These are phyloP conservation scores for Macrostomum lignano DNA, from an alignment of 1,140 invertebrate species.

Conservation along the genomic window DNA sequence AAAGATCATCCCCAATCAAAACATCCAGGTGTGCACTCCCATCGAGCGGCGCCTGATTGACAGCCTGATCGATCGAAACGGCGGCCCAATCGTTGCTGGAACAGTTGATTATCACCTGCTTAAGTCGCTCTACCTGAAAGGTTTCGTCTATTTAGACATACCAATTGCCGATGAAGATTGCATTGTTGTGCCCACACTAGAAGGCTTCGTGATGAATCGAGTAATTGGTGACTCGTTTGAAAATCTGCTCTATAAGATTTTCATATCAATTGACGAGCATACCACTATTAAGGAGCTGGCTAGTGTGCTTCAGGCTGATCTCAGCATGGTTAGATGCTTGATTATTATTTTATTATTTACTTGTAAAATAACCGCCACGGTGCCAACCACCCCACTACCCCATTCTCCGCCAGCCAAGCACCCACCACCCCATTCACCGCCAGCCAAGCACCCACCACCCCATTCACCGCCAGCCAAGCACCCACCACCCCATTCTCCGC, in stretches of 20 bases:
- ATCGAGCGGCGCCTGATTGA: conserved; percentile 51
- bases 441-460: too few species aligned
- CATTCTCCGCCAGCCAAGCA: too few species aligned
- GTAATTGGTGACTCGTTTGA: conserved; percentile 79
- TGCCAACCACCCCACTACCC: too few species aligned
- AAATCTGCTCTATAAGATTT: conserved; percentile 76
- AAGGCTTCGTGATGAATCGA: conserved; percentile 87
- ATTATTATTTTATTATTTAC: too few species aligned
- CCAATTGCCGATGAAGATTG: conserved; percentile 55
- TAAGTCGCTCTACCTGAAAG: conserved; percentile 38
- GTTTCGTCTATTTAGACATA: conserved; percentile 64
- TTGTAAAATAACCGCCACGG: too few species aligned
- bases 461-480: too few species aligned
- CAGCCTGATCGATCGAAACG: conserved; percentile 41
- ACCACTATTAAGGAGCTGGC: conserved; percentile 56
- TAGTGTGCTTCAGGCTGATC: too few species aligned
- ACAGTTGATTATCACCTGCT: conserved; percentile 6
- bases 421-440: too few species aligned
- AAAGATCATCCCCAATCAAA: conserved; percentile 58
- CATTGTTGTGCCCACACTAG: conserved; percentile 58
- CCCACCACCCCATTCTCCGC: too few species aligned
- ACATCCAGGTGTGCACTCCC: conserved; percentile 43
- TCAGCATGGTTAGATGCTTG: too few species aligned
- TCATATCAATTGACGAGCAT: conserved; percentile 78
- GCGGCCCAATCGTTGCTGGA: conserved; percentile 4